Conservation (phyloP, 2,888 invertebrate species). For the Tachina lurida region DNA sequence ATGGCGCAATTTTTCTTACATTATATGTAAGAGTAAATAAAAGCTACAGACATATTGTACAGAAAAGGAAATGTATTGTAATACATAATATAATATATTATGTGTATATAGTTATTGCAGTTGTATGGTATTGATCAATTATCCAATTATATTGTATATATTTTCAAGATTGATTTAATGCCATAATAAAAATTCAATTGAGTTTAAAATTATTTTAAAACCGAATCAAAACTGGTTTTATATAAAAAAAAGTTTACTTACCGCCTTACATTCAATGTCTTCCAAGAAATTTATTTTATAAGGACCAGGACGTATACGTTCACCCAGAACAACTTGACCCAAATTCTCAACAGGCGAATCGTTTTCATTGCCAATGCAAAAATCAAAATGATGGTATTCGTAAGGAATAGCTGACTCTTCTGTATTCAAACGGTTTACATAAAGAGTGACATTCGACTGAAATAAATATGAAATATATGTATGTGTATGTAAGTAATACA, state of each 20-base stretch:
- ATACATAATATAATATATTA: no score
- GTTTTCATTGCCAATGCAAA: slow-evolving; percentile 90
- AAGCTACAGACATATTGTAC: no score
- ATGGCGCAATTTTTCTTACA: no score
- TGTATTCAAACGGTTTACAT: slow-evolving; percentile 98
- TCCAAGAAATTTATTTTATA: slow-evolving; percentile 94
- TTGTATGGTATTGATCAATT: no score
- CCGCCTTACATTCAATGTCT: slow-evolving; percentile 85
- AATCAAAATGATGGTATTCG: slow-evolving; percentile 99
- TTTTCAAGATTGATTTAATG: no score
- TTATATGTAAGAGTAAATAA: no score
- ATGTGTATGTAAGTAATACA: background rate
- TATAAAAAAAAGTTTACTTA: slow-evolving; percentile 74
- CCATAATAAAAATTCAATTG: no score
- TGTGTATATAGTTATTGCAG: no score
- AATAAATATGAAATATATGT: slow-evolving; percentile 58
- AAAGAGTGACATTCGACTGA: slow-evolving; percentile 93
- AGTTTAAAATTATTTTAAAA: no score
- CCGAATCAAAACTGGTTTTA: no score
- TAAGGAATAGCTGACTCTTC: slow-evolving; percentile 99
- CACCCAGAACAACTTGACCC: slow-evolving; percentile 99
- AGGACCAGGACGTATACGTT: slow-evolving; percentile 96
- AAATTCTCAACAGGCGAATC: slow-evolving; percentile 98
- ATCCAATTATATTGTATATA: no score
- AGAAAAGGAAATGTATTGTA: no score